Percentiles rank a stretch among this genome's conserved stretches.
Evolutionary conservation across 2,797 vertebrate species (phyloP).

Genomic region (Loris lydekkerianus): DNA sequence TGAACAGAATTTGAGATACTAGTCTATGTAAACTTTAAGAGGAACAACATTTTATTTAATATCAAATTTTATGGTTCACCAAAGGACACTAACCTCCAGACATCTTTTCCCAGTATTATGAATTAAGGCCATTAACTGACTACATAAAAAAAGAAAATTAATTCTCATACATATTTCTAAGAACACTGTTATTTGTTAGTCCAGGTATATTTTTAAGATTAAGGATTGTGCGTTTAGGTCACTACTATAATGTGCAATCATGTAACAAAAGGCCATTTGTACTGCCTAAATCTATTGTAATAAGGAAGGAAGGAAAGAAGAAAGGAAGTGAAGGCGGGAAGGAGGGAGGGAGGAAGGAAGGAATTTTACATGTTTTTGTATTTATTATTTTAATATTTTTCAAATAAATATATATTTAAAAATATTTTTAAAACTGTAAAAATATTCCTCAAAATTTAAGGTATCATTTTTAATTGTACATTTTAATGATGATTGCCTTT

Average conservation of each 20-base stretch:
- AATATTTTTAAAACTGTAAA: neutral
- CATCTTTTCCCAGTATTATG: neutral
- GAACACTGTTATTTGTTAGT: neutral
- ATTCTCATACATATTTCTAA: neutral
- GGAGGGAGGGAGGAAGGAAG: too few relatives aligned
- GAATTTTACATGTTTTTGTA: neutral
- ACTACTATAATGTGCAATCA: neutral
- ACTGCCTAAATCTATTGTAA: neutral
- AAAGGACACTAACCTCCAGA: neutral
- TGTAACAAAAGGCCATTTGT: neutral
- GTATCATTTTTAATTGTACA: neutral
- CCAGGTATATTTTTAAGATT: neutral
- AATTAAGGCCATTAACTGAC: neutral
- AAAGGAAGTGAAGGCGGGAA: too few relatives aligned
- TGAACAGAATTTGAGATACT: neutral
- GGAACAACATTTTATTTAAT: neutral
- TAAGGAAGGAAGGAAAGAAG: too few relatives aligned
- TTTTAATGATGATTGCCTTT: constrained; percentile 13
- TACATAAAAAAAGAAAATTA: neutral
- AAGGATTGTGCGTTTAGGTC: neutral
- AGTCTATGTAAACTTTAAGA: neutral
- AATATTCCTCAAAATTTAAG: neutral
- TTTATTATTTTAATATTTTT: neutral
- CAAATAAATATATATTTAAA: neutral
- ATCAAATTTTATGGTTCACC: neutral